phyloP scores from a whole-genome alignment of 2,888 invertebrate genomes.

The Trichopria drosophilae region DNA sequence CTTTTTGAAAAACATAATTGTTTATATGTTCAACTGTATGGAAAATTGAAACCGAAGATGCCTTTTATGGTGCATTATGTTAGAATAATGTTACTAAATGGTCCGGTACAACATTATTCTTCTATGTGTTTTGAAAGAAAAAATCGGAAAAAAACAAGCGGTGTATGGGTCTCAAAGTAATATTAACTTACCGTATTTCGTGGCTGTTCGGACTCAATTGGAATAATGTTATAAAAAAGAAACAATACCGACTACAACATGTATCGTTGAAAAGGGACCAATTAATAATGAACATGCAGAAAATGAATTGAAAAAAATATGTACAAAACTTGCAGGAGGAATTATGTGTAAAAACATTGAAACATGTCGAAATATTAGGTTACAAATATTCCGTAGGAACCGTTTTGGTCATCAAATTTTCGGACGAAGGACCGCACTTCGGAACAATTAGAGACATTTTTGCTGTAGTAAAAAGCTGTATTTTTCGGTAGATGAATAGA shows the following conservation, averaged over 20 bases:
- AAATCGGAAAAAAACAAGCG: constrained; percentile 23
- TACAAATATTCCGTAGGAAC: constrained; percentile 24
- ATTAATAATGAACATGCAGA: constrained; percentile 11
- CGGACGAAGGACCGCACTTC: constrained; percentile 24
- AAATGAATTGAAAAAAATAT: neutral
- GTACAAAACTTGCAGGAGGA: constrained; percentile 9
- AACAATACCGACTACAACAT: too few relatives aligned
- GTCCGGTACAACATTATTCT: too few relatives aligned
- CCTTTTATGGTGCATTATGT: too few relatives aligned
- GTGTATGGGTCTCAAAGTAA: constrained; percentile 16
- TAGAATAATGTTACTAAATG: too few relatives aligned
- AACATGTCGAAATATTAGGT: constrained; percentile 21
- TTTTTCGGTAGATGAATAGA: constrained; percentile 11
- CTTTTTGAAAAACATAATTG: constrained; percentile 17
- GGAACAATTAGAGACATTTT: constrained; percentile 26
- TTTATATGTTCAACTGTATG: constrained; percentile 22
- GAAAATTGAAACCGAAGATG: constrained; percentile 25
- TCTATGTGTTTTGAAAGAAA: constrained; percentile 19
- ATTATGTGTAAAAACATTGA: constrained; percentile 12
- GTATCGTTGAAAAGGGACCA: constrained; percentile 15
- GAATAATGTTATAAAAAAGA: constrained; percentile 19
- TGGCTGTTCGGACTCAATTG: constrained; percentile 23
- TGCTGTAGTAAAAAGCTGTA: too few relatives aligned
- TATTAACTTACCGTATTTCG: constrained; percentile 20
- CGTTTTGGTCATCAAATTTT: constrained; percentile 21